Evolutionary conservation across 2,888 invertebrate species (phyloP), one percentile per base, ranked within the genome.

Genomic region (Drosophila lutescens): DNA sequence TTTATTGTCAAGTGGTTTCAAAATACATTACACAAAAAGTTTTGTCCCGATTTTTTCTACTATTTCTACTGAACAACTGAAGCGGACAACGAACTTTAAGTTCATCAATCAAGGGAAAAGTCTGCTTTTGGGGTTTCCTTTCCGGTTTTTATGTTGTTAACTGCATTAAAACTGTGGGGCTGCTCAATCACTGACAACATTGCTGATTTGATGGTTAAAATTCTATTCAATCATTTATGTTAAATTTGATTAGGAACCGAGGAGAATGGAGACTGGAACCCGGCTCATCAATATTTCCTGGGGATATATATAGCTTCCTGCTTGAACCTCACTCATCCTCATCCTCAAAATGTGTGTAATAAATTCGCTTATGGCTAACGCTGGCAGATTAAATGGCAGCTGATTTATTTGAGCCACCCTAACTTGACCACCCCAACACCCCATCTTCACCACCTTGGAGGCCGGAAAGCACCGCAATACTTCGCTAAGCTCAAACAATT

Each of bases 201-300:
- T 67, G 30, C 73, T 63, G 70, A 79, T 74, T 71, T 76, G 60
- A 71, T 80, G 84, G 77, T 81, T 76, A 84, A 88, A 86, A 88
- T 77, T 79, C 71, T 81, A 88, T 84, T 86, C 88, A 81, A 86
- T 88, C 88, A 86, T 88, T 88, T 88, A 86, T 84, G 69, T 76
- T 81, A 76, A 88, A 86, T 86, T 86, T 86, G 85, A 88, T 85
- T 88, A 88, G 82, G 71, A 66, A 58, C 38, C 23, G n/a, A 51
- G 49, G 23, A 32, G 32, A 32, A 32, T 10, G 32, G 30, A 5
- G 40, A 32, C 32, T 38, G 53, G 57, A 54, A 62, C 71, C 60
- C 68, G 69, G 66, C 75, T 75, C 84, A 81, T 87, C 82, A 78
- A 83, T 87, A 86, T 80, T 72, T 86, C 44, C 44, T 41, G n/a